A percentile compares a stretch with the other conserved stretches of the same genome.
Conservation (phyloP, 2,888 invertebrate genomes). For the Pyrgus malvae region DNA sequence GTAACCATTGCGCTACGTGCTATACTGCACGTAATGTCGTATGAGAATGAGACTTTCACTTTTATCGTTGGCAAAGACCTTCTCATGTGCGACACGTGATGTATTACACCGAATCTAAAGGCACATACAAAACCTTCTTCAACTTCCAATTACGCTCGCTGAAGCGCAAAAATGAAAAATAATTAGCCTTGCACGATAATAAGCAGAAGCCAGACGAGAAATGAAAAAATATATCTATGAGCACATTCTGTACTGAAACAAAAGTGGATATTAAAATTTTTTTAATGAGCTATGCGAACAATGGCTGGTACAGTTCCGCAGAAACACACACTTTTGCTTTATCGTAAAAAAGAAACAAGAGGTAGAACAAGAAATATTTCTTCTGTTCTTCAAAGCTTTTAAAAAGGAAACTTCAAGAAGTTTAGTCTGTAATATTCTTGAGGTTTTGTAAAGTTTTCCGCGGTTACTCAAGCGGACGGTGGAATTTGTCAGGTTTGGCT, state of each 20-base stretch:
- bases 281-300: slow-evolving; percentile 23
- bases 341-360: slow-evolving; percentile 9
- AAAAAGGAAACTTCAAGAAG: no score
- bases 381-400: slow-evolving; percentile 5
- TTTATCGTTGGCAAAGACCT: no score
- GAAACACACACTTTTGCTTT: slow-evolving; percentile 18
- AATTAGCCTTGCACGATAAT: slow-evolving; percentile 20
- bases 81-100: no score
- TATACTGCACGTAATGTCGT: no score
- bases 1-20: no score
- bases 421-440: no score
- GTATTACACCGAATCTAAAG: no score
- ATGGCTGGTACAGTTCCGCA: slow-evolving; percentile 4
- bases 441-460: no score
- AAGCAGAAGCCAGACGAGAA: slow-evolving; percentile 11
- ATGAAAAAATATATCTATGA: slow-evolving; percentile 20
- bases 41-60: no score
- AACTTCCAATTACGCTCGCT: slow-evolving; percentile 2
- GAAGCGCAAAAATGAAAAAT: slow-evolving; percentile 17
- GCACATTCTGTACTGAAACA: slow-evolving; percentile 19
- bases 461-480: no score
- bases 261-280: slow-evolving; percentile 26
- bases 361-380: neutral
- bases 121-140: neutral
- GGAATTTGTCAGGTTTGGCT: no score